Base-by-base conservation (phyloP, 2,797 vertebrate genomes). In the Telmatherina bonti region DNA sequence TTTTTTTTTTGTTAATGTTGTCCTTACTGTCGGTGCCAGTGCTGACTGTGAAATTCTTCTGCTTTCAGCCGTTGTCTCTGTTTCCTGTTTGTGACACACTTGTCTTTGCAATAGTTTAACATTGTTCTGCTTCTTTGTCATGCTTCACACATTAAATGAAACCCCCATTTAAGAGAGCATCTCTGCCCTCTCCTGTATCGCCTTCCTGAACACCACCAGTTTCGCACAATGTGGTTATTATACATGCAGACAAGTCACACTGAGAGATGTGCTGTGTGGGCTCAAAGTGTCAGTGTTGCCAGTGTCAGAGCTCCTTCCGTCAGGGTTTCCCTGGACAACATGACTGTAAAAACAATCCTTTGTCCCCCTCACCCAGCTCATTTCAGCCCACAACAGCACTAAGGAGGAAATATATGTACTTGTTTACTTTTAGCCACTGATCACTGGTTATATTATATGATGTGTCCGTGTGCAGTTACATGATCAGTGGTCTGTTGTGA, bases 211-310 rank as follows among this genome's bases (percentile, higher is more conserved):
- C 49, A 43, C 38, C 31, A 65, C n/a, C 1, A 20, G 57, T 3
- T 30, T 45, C 5, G 12, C 5, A 87, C 76, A 86, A 74, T 70
- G 78, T 12, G 26, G 45, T 41, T 15, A 62, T 77, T 88, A 78
- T 88, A 1, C 47, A 26, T 67, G n/a, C 68, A 52, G 57, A 16
- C 4, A 5, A 16, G 36, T n/a, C 1, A n/a, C 33, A 30, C 51
- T 62, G 59, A 70, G 62, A 64, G 65, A 18, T 43, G 6, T 15
- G 27, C 45, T 57, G 7, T 72, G 65, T 49, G 61, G 36, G 67
- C 16, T 41, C 38, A 41, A 5, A 41, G 6, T 8, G 13, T 3
- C 36, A 38, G 22, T 47, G n/a, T n/a, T 10, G n/a, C 22, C 18
- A 7, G 41, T 49, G 20, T 10, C 47, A 22, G 2, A 49, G n/a